Conservation (phyloP, 2,797 vertebrate genomes). For the Heterohyrax brucei region DNA sequence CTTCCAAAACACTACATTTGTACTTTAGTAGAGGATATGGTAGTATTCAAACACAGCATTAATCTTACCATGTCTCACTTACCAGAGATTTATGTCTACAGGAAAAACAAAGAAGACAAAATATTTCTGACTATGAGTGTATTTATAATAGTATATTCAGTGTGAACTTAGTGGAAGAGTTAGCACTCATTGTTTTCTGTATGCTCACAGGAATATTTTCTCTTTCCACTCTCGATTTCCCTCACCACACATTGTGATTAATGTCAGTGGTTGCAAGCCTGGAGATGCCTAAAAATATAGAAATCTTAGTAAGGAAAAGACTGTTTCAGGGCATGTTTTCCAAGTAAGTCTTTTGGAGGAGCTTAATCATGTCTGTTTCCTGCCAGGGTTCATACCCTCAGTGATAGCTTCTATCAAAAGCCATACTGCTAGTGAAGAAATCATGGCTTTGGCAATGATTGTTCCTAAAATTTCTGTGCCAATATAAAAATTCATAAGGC, state of each 20-base stretch:
- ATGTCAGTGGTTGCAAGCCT: background rate
- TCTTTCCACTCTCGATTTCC: slow-evolving; percentile 48
- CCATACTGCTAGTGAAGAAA: background rate
- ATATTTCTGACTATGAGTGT: background rate
- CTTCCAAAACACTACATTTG: background rate
- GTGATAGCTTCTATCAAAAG: background rate
- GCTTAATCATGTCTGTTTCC: background rate
- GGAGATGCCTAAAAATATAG: background rate
- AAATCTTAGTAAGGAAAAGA: slow-evolving; percentile 22
- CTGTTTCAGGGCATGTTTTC: background rate
- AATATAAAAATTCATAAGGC: background rate
- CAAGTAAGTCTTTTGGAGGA: background rate
- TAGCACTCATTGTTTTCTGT: background rate
- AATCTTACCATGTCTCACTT: background rate
- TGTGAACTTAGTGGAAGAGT: slow-evolving; percentile 13
- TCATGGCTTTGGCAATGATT: background rate
- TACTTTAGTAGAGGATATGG: background rate
- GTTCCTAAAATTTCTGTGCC: background rate
- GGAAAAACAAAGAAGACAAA: slow-evolving; percentile 49
- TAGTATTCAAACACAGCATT: slow-evolving; percentile 4
- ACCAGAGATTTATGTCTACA: background rate
- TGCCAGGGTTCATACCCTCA: background rate
- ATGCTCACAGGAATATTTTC: slow-evolving; percentile 34
- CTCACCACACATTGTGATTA: slow-evolving; percentile 37
- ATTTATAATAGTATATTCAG: background rate